Base-by-base conservation (phyloP, 53 echinoderm and acorn worm species). In the Paracentrotus lividus region DNA sequence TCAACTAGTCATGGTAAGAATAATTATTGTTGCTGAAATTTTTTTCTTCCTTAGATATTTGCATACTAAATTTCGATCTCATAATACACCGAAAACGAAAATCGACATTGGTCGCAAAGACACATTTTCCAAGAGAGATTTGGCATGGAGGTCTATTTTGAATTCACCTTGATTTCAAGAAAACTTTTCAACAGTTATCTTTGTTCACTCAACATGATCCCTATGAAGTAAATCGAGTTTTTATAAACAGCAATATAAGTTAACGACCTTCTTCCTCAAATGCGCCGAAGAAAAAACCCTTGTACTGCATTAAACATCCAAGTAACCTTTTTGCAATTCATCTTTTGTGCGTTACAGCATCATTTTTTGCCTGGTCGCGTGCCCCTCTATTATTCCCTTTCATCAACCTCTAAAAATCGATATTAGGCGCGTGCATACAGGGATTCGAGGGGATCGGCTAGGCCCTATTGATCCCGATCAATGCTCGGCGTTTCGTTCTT, bases 401-500 rank as follows among this genome's bases (percentile, higher is more conserved):
- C 66, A 60, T 59, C 15, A 43, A 40, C 66, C 18, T 21, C 14
- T 66, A 26, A 21, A 21, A 42, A 89, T 89, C 89, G 66, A 89
- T 89, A 60, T 57, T 33, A 4, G 60, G 89, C 89, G 89, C 89
- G 89, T 89, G 89, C 34, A 43, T 18, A 5, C 49, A 33, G 33
- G 34, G 86, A 12, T 40, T 65, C 23, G 58, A 29, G 44, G 51
- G 89, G 89, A 89, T 89, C 23, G 65, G 89, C 89, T 8, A 36
- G 3, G 33, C 16, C 72, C 54, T 68, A 72, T 68, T 90, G 72
- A 90, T 68, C 20, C 38, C 0, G 38, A 42, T 47, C 43, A 89
- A 69, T 16, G 32, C 44, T 24, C 60, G 38, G 90, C 75, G 90
- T 44, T 90, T 86, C 86, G 27, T 90, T 68, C 29, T 90, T 90